phyloP scores from a whole-genome alignment of 2,888 invertebrate genomes.

The Tuberolachnus salignus region DNA sequence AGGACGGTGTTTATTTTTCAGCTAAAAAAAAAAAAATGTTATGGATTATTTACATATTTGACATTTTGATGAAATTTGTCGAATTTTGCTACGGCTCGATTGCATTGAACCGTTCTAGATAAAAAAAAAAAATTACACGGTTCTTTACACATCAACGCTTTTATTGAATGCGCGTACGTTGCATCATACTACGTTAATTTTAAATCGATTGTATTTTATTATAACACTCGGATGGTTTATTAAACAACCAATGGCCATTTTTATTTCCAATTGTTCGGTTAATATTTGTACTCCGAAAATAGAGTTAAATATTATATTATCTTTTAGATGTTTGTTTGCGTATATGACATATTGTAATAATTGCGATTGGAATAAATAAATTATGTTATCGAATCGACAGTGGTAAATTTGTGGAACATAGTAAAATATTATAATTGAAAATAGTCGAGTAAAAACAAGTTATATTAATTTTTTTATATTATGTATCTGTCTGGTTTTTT shows the following conservation, averaged over 20 bases:
- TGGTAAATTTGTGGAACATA: not conserved
- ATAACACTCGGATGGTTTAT: not conserved
- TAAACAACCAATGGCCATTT: not conserved
- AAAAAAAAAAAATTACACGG: conserved; percentile 21
- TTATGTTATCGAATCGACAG: not conserved
- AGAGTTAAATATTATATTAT: not conserved
- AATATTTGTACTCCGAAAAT: not conserved
- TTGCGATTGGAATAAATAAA: not conserved
- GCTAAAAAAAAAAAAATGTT: not conserved
- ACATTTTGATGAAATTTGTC: conserved; percentile 12
- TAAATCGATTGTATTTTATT: conserved; percentile 9
- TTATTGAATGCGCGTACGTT: conserved; percentile 8
- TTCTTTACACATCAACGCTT: conserved; percentile 21
- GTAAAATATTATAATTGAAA: no score
- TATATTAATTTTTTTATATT: not conserved
- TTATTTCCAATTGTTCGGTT: not conserved
- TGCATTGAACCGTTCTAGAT: conserved; percentile 36
- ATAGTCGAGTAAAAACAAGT: no score
- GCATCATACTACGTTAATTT: not conserved
- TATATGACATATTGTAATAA: not conserved
- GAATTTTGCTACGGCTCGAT: not conserved
- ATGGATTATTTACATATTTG: conserved; percentile 13
- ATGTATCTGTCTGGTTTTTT: not conserved
- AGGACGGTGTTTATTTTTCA: conserved; percentile 9
- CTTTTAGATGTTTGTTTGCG: not conserved